phyloP scores from a whole-genome alignment of 2,797 vertebrate species.

The Rallus crepitans region DNA sequence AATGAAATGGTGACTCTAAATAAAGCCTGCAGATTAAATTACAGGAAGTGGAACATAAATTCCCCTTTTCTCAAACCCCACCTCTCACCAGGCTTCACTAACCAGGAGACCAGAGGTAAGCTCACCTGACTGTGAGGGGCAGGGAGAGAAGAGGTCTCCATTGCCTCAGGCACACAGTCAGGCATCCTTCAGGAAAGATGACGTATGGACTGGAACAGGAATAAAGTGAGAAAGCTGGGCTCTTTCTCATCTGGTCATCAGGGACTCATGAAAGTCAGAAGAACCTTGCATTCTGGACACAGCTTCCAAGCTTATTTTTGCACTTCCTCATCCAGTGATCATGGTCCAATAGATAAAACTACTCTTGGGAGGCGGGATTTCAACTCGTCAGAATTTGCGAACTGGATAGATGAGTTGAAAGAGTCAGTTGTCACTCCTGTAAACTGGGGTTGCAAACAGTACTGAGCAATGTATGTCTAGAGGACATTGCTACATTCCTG shows the following conservation, averaged over 20 bases:
- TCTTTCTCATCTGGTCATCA: background rate
- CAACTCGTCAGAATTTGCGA: background rate
- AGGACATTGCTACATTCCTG: background rate
- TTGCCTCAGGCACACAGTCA: rapidly evolving
- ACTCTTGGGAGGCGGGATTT: background rate
- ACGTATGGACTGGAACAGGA: background rate
- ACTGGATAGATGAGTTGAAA: background rate
- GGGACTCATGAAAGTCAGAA: background rate
- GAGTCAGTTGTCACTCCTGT: background rate
- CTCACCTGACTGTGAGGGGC: background rate
- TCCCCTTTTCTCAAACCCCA: background rate
- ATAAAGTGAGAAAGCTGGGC: background rate
- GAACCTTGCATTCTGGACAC: background rate
- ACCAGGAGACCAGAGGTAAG: background rate
- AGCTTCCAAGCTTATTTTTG: background rate
- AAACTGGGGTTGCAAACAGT: background rate
- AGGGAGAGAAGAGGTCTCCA: background rate
- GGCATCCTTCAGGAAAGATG: background rate
- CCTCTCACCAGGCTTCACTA: background rate
- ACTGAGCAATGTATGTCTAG: background rate
- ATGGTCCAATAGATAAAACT: background rate
- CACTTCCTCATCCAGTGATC: background rate
- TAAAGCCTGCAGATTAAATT: background rate
- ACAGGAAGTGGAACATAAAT: background rate
- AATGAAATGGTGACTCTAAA: background rate